Evolutionary conservation across 2,797 vertebrate genomes (phyloP), one percentile per base, ranked within the genome.

Genomic region (Clarias fuscus): DNA sequence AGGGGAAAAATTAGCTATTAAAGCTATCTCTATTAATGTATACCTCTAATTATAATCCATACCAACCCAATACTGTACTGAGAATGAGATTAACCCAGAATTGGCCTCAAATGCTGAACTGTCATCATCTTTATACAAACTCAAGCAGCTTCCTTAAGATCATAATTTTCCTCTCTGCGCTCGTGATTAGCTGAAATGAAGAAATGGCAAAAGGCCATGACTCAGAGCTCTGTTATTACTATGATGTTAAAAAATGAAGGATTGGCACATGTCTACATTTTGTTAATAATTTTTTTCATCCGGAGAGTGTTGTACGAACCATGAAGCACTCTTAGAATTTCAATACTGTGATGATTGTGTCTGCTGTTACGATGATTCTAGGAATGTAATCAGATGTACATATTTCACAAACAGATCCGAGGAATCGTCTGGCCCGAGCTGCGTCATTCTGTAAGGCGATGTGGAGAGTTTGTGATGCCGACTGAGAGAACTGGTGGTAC

Each of bases 401-500:
- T 33, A 20, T 82, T 37, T 64, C 76, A 80, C 58, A 62, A 75
- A 56, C 90, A 92, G 90, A 88, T 88, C 90, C 67, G 88, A 80
- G 27, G 94, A 93, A 58, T 76, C 82, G 0, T 89, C 91, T 4
- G 56, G 90, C 0, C 93, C 91, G 70, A 93, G 91, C 91, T 95
- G 94, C 79, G 85, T 92, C 77, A 94, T 96, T 88, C 93, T 95
- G 83, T 95, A 89, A 95, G 8, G 40, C 87, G 37, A 4, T 14
- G 56, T 77, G 15, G 24, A 65, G 68, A 71, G 76, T 56, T 72
- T 43, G 7, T 61, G 59, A 80, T 65, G 24, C 70, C 13, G 24
- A 76, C 30, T 56, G 82, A 72, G 62, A 77, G 64, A 48, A 13
- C 33, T 27, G 58, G 10, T 64, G 75, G 0, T 27, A 5, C 3